Conservation (phyloP, 2,113 vertebrate species). For the Podarcis cretensis region DNA sequence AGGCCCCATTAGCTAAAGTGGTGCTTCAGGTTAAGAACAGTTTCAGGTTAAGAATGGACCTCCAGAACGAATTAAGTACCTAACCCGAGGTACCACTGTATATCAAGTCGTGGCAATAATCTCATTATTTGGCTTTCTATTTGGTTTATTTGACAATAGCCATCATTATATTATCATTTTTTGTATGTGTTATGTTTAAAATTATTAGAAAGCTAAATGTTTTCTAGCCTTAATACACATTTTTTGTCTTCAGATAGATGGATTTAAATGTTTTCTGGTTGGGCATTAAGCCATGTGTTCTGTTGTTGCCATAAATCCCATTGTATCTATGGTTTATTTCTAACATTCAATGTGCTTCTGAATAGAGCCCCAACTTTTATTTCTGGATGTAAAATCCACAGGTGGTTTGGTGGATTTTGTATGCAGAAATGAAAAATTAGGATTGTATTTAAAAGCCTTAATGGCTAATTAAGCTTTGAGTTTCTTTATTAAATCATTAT, state of each 20-base stretch:
- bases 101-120: too few relatives aligned
- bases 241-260: not conserved
- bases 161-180: not conserved
- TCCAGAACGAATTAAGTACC: too few relatives aligned
- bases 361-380: not conserved
- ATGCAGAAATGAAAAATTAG: too few relatives aligned
- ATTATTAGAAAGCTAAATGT: not conserved
- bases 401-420: too few relatives aligned
- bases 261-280: not conserved
- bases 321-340: not conserved
- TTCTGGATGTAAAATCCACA: not conserved
- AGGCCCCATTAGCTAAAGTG: too few relatives aligned
- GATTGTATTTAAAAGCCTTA: too few relatives aligned
- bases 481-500: not conserved
- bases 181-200: not conserved
- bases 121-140: not conserved
- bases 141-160: not conserved
- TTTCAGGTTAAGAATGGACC: too few relatives aligned
- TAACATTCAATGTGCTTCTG: not conserved
- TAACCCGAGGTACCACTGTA: too few relatives aligned
- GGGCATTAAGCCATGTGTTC: not conserved
- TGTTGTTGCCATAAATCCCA: not conserved
- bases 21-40: too few relatives aligned
- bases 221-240: not conserved
- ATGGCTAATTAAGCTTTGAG: too few relatives aligned